Evolutionary conservation across 2,797 vertebrate genomes (phyloP), one percentile per base, ranked within the genome.

Genomic region (Galaxias olidus): DNA sequence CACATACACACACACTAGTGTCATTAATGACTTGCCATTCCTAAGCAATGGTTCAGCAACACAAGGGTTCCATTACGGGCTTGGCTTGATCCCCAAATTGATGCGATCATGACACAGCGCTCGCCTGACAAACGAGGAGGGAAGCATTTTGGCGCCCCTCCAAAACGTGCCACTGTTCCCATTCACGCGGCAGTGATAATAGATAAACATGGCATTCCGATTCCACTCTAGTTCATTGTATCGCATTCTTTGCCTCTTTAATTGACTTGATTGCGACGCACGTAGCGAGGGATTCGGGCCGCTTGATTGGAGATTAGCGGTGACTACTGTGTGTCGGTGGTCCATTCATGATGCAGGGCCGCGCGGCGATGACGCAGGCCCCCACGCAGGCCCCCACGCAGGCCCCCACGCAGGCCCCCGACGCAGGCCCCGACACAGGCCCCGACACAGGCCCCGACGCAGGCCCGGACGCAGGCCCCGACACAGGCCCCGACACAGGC

Each of bases 141-240:
- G 80, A 84, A 82, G 79, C 80, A 79, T 82, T 86, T 84, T 82
- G 84, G 79, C 82, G 52, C 82, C 76, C 75, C 75, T 85, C 80
- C 82, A 81, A 71, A 84, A 82, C 71, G 78, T 85, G 71, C 76
- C 82, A 83, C 75, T 78, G 72, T 80, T 80, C 69, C 6, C 3
- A 30, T 30, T 30, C 30, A 30, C 30, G 2, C 30, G 6, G 30
- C 30, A 30, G 30, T 30, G 30, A 30, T 30, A n/a, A n/a, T n/a
- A n/a, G n/a, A n/a, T n/a, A 30, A 30, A 30, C 30, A 30, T 30
- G 30, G 6, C 2, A 30, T 30, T 30, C 30, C 6, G 30, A 30
- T 30, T 30, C 6, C 30, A 30, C 30, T 30, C 30, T 6, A 6
- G 6, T 30, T 30, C 30, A 30, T 30, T 30, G 30, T 30, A 30